These are phyloP conservation scores for Formicarius rufipectus DNA, from an alignment of 2,113 vertebrate species.

Conservation along the genomic window DNA sequence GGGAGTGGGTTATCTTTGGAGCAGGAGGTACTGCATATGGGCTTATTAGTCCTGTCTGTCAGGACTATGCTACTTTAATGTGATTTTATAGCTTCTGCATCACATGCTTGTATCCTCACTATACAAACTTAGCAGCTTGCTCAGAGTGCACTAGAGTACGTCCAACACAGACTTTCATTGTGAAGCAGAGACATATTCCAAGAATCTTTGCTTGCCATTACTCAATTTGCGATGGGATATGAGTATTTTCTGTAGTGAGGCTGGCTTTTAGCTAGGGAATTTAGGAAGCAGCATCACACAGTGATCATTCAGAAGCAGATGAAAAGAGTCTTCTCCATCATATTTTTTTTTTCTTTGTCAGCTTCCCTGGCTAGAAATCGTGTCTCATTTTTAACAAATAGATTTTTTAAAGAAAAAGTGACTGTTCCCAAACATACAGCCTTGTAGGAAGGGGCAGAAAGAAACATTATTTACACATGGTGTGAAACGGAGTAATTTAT, in stretches of 20 bases:
- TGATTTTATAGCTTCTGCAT: slow-evolving; percentile 27
- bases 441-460: slow-evolving; percentile 22
- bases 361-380: slow-evolving; percentile 50
- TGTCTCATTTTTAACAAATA: slow-evolving; percentile 41
- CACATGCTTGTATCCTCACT: background rate
- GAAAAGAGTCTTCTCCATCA: slow-evolving; percentile 60
- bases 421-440: slow-evolving; percentile 13
- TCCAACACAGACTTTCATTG: slow-evolving; percentile 34
- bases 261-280: slow-evolving; percentile 48
- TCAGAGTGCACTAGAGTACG: background rate
- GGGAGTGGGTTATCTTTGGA: slow-evolving; percentile 50
- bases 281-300: slow-evolving; percentile 38
- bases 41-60: slow-evolving; percentile 64
- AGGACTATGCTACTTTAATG: slow-evolving; percentile 51
- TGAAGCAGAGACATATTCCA: slow-evolving; percentile 4
- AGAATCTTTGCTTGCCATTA: slow-evolving; percentile 42
- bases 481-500: slow-evolving; percentile 35
- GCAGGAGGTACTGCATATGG: slow-evolving; percentile 55
- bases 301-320: slow-evolving; percentile 43
- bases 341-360: slow-evolving; percentile 31
- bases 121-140: slow-evolving; percentile 18
- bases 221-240: slow-evolving; percentile 26
- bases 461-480: slow-evolving; percentile 21
- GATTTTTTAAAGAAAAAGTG: slow-evolving; percentile 27
- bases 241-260: slow-evolving; percentile 14